Percentiles rank a stretch among this genome's conserved stretches.
Evolutionary conservation across 2,888 invertebrate species (phyloP).

Genomic region (Aspidapion aeneum): DNA sequence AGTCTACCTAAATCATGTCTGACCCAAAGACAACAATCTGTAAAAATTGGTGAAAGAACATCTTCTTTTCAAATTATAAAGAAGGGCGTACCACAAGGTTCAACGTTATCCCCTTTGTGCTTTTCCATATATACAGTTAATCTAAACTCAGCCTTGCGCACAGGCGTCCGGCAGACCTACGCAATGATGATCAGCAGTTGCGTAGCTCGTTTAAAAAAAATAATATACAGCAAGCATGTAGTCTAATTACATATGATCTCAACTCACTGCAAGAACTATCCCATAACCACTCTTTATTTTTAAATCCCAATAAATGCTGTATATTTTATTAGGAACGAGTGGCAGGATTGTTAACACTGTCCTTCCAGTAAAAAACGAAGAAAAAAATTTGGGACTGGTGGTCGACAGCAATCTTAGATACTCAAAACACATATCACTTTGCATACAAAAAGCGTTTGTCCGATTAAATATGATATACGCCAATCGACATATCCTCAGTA

Average conservation of each 20-base stretch:
- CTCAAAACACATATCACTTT: not conserved
- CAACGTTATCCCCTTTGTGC: not conserved
- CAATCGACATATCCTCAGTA: not conserved
- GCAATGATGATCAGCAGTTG: not conserved
- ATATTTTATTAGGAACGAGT: not conserved
- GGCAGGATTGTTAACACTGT: not conserved
- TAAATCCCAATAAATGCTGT: not conserved
- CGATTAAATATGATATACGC: conserved; percentile 6
- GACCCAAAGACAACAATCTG: not conserved
- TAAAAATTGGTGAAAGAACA: not conserved
- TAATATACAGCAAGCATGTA: not conserved
- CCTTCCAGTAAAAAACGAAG: not conserved
- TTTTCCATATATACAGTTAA: not conserved
- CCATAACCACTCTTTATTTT: not conserved
- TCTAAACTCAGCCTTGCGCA: not conserved
- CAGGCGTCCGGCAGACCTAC: not conserved
- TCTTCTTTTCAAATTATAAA: not conserved
- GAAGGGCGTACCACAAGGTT: conserved; percentile 6
- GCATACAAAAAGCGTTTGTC: not conserved
- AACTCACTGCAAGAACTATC: not conserved
- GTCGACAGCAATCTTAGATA: conserved; percentile 2
- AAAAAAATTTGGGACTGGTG: conserved; percentile 4
- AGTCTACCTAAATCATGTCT: not conserved
- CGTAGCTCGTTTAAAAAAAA: not conserved
- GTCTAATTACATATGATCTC: not conserved